Conservation (phyloP, 1,140 invertebrate genomes). For the Pachyrhynchus sulphureomaculatus region DNA sequence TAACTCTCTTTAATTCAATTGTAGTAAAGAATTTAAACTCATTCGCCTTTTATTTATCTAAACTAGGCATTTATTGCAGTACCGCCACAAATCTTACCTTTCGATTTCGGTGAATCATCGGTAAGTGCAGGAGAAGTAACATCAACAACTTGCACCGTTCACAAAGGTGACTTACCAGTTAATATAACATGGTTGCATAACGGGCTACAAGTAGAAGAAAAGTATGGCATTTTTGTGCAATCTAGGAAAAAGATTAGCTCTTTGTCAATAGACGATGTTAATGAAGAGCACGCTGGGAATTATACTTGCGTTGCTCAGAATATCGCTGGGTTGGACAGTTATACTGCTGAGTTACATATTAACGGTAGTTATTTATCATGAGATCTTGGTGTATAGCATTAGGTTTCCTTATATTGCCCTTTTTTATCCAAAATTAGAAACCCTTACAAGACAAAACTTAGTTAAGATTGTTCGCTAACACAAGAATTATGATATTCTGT, state of each 20-base stretch:
- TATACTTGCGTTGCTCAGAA: slow-evolving; percentile 67
- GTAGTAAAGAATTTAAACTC: too few relatives aligned
- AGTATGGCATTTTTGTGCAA: slow-evolving; percentile 39
- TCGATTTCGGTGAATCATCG: slow-evolving; percentile 62
- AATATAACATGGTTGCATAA: slow-evolving; percentile 65
- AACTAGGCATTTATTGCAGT: slow-evolving; percentile 50
- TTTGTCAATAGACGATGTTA: slow-evolving; percentile 61
- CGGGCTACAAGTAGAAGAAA: slow-evolving; percentile 47
- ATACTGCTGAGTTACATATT: slow-evolving; percentile 63
- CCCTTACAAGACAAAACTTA: too few relatives aligned
- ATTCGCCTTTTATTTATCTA: background rate
- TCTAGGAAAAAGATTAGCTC: slow-evolving; percentile 40
- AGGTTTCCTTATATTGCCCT: too few relatives aligned
- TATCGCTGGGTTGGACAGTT: slow-evolving; percentile 59
- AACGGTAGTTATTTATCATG: slow-evolving; percentile 64
- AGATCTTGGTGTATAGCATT: too few relatives aligned
- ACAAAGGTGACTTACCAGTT: slow-evolving; percentile 67
- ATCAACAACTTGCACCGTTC: slow-evolving; percentile 62
- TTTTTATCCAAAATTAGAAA: too few relatives aligned
- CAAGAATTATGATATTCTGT: too few relatives aligned
- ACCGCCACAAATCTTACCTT: slow-evolving; percentile 61
- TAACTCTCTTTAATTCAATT: background rate
- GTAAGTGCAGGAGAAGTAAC: slow-evolving; percentile 64
- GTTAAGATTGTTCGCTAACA: too few relatives aligned
- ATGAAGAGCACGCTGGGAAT: slow-evolving; percentile 61